Evolutionary conservation across 1,140 invertebrate species (phyloP).

Genomic region (Drosophila pruinosa): DNA sequence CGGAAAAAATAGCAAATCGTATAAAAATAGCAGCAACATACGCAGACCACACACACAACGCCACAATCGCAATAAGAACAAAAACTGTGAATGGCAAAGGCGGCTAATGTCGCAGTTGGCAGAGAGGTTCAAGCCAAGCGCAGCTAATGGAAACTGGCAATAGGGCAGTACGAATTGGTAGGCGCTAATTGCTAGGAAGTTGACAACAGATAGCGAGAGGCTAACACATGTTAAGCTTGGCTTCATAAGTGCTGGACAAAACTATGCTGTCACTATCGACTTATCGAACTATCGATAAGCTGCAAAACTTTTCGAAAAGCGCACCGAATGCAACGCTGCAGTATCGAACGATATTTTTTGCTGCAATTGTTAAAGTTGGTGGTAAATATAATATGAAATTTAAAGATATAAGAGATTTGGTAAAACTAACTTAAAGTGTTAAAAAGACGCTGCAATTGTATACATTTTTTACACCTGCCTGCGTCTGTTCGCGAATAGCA

Average conservation of each 20-base stretch:
- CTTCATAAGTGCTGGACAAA: background rate
- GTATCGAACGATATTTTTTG: background rate
- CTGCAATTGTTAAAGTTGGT: background rate
- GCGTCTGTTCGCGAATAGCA: slow-evolving; percentile 1
- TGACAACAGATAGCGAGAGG: background rate
- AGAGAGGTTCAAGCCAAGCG: slow-evolving; percentile 24
- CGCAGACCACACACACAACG: slow-evolving; percentile 17
- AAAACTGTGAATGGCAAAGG: slow-evolving; percentile 11
- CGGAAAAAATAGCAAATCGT: slow-evolving; percentile 78
- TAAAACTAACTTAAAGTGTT: background rate
- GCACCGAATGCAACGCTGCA: too few species aligned
- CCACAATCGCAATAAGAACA: background rate
- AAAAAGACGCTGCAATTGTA: background rate
- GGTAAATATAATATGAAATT: too few species aligned
- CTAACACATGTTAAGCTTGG: background rate
- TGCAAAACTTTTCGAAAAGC: too few species aligned
- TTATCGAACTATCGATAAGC: background rate
- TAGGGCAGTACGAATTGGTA: background rate
- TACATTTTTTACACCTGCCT: slow-evolving; percentile 1
- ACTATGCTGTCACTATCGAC: background rate
- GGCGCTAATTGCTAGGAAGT: slow-evolving; percentile 5
- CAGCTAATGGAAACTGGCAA: slow-evolving; percentile 46
- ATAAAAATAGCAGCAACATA: slow-evolving; percentile 73
- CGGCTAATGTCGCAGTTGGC: slow-evolving; percentile 69
- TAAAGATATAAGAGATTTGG: too few species aligned